Percentiles rank a stretch among this genome's conserved stretches.
Conservation (phyloP, 2,113 vertebrate species). For the Edolisoma coerulescens region DNA sequence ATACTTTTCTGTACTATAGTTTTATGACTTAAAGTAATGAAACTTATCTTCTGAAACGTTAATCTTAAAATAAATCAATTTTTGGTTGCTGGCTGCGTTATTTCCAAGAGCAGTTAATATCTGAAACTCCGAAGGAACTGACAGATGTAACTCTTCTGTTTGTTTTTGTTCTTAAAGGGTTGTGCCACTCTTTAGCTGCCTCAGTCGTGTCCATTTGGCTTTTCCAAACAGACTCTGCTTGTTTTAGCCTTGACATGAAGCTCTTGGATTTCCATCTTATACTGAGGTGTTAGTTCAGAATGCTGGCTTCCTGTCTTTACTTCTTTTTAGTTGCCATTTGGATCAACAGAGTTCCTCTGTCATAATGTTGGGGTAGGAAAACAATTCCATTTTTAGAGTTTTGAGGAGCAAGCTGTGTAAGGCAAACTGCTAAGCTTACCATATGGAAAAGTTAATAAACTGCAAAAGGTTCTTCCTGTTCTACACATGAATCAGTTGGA, state of each 20-base stretch:
- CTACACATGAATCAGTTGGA: neutral
- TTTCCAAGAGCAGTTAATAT: neutral
- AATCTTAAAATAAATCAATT: neutral
- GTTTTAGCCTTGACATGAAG: neutral
- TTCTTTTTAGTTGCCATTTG: neutral
- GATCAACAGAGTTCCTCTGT: neutral
- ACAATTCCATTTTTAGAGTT: neutral
- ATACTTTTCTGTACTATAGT: neutral
- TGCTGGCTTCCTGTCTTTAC: neutral
- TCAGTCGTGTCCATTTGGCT: neutral
- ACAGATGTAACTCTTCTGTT: neutral
- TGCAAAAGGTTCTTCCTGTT: conserved; percentile 6
- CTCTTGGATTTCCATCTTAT: neutral
- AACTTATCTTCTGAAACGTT: neutral
- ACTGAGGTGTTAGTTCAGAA: neutral
- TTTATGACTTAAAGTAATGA: neutral
- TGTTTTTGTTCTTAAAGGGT: neutral
- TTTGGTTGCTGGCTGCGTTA: neutral
- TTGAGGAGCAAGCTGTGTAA: neutral
- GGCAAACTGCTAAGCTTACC: conserved; percentile 21
- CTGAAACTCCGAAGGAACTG: neutral
- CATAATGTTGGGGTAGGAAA: neutral
- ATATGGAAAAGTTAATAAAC: conserved; percentile 25
- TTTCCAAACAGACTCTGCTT: neutral
- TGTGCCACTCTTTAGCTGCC: neutral